Evolutionary conservation across 2,797 vertebrate genomes (phyloP).

Genomic region (Bovichtus variegatus): DNA sequence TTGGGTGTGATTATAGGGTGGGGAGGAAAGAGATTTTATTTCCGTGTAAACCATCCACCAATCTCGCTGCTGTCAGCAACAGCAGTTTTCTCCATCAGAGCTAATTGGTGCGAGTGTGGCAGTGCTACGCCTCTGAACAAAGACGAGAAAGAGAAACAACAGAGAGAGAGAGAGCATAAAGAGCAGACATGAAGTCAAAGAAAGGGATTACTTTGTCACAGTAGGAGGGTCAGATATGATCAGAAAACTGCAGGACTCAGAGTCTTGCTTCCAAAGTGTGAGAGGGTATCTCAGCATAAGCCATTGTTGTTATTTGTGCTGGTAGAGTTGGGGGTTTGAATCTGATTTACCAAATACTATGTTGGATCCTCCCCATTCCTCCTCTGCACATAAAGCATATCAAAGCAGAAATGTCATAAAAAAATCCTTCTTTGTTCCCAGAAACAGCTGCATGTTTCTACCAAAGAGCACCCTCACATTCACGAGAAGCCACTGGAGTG

Average conservation of each 20-base stretch:
- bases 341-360: conserved; percentile 2
- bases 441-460: background rate
- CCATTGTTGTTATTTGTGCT: background rate
- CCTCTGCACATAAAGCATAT: background rate
- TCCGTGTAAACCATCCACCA: conserved; percentile 54
- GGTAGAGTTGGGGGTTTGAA: conserved; percentile 20
- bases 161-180: background rate
- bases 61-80: conserved; percentile 47
- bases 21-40: conserved; percentile 50
- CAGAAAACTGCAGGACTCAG: conserved; percentile 17
- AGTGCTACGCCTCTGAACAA: background rate
- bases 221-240: conserved; percentile 29
- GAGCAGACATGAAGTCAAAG: conserved; percentile 2
- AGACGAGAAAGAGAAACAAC: conserved; percentile 15
- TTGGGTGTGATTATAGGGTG: conserved; percentile 67
- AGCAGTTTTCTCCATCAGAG: conserved; percentile 59
- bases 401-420: conserved; percentile 15
- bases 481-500: background rate
- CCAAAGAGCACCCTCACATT: background rate
- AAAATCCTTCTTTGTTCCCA: background rate
- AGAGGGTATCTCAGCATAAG: background rate
- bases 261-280: conserved; percentile 1
- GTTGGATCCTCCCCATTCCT: background rate
- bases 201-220: conserved; percentile 29
- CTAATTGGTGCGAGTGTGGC: conserved; percentile 53